Base-by-base conservation (phyloP, 2,797 vertebrate species). In the Hylomyscus alleni region DNA sequence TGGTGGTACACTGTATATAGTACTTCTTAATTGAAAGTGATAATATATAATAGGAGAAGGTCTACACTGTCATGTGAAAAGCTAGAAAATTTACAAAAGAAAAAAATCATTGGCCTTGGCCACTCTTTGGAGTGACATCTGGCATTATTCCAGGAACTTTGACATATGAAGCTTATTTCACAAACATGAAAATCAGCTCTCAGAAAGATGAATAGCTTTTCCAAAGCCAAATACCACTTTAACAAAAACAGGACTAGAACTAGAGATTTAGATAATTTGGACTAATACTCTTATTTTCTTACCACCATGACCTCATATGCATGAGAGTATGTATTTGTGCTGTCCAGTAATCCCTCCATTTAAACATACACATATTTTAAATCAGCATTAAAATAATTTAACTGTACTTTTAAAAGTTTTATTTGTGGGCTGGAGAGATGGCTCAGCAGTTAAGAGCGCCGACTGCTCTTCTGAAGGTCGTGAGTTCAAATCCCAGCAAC, bases 301-400 rank as follows among this genome's bases (percentile, higher is more conserved):
- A 56, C 14, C 20, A 80, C 24, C 12, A 72, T 19, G 65, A 13
- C 17, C 19, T 96, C 29, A 84, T 77, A 72, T 2, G 17, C 72
- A 19, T 77, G 54, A 90, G 13, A 31, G 26, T 82, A 56, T 72
- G 22, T 26, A 75, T 92, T 90, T 84, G 60, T 90, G 52, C 80
- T 58, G 2, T 29, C 22, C 47, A 58, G 0, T 5, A 20, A 47
- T 72, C 11, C 6, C 12, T 92, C 91, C n/a, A 92, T 62, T 90
- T 90, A 90, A 89, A 76, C 90, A 95, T 22, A 50, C 40, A 82
- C 12, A 60, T 40, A 62, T 67, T 94, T 97, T 81, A 97, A 77
- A 87, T 84, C 40, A 72, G 47, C 78, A 65, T 60, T 83, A 96
- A 96, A 91, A 77, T 73, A 84, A 91, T 82, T 93, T 62, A 97